Base-by-base conservation (phyloP, 1,140 invertebrate genomes). In the Leptopilina boulardi region DNA sequence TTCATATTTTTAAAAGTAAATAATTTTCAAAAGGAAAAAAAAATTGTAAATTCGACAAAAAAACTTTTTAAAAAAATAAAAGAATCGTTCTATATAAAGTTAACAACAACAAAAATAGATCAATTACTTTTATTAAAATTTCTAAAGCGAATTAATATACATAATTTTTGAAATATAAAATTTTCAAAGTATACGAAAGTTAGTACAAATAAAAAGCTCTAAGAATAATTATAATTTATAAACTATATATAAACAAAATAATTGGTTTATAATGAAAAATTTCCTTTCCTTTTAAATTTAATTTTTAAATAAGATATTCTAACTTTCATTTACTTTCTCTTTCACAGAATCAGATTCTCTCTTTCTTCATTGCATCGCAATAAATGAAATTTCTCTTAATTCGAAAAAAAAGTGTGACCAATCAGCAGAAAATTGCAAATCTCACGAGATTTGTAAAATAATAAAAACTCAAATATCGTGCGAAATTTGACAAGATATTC, bases 271-370 rank as follows among this genome's bases (percentile, higher is more conserved):
- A 66, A 1, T 30, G n/a, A n/a, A n/a, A n/a, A 66, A 66, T 5
- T 66, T 66, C 15, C 13, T 30, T 66, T 66, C 8, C 23, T 13
- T 26, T 15, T n/a, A 23, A 66, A 66, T 66, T 15, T 3, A 5
- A n/a, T 30, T 23, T 26, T 66, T 38, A 38, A 38, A n/a, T n/a
- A n/a, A 34, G 8, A 38, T 38, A 38, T 30, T 15, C 13, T 6
- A 15, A 66, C 59, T 66, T 66, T 66, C 59, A 5, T 66, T 30
- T 66, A 66, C 59, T 66, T 66, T 66, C 59, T 30, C 59, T 30
- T 30, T 23, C 9, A 13, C 11, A n/a, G 21, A 66, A n/a, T 13
- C 59, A 34, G 3, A 6, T n/a, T 30, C 11, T 23, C 30, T 21
- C 18, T 54, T 54, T 21, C 19, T 66, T 30, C 30, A 13, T n/a